Evolutionary conservation across 2,797 vertebrate genomes (phyloP), one percentile per base, ranked within the genome.

Genomic region (Carapus acus): DNA sequence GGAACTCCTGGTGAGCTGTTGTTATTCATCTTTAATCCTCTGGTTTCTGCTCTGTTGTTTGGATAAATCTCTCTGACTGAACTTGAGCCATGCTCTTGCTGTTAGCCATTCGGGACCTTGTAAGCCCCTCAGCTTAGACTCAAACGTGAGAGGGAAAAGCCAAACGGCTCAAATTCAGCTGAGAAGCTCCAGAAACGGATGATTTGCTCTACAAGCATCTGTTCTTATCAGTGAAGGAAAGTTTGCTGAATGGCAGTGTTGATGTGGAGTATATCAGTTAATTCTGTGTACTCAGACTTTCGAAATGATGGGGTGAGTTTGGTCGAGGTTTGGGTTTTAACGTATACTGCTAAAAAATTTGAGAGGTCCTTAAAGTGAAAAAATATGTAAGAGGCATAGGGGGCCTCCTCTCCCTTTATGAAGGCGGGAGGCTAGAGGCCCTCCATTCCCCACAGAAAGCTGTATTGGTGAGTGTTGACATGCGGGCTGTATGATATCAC

Each of bases 381-480:
- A 62, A 59, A 37, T 68, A 70, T 60, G 42, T 67, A 69, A 58
- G 61, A 60, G 73, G 74, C 55, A 65, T 55, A 76, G 80, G 79
- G 82, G 79, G 79, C 75, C 81, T 9, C 54, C 46, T 69, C 79
- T 67, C 74, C 77, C 77, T 77, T 71, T 68, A 73, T 73, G 58
- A 63, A 62, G 44, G 24, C 66, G 61, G 61, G 52, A 56, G 76
- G 69, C 74, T 74, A 74, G 83, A 84, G 83, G 81, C 83, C 77
- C 78, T 76, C 58, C 77, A 73, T 83, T 83, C 75, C 76, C 80
- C 72, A 71, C 73, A 76, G 65, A 78, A 78, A 67, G 73, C 62
- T 62, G 60, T 80, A 83, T 83, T 83, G 70, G 52, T 73, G 76
- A 82, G 78, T 78, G 78, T 78, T 84, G 82, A 83, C 81, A 80